Base-by-base conservation (phyloP, 2,797 vertebrate species). In the Epinephelus coioides region DNA sequence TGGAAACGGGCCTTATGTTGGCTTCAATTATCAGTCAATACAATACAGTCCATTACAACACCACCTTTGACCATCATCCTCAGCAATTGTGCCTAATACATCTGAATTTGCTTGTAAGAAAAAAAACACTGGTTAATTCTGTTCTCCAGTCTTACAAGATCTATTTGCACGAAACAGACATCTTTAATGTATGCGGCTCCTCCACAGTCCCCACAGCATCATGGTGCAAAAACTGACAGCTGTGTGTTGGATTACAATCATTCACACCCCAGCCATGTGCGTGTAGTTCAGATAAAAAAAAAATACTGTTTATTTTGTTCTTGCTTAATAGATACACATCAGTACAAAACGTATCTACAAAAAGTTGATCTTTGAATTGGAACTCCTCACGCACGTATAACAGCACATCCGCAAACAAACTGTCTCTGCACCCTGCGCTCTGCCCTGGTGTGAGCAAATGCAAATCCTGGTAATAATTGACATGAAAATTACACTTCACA, bases 401-500 rank as follows among this genome's bases (percentile, higher is more conserved):
- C 40, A 2, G 27, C 65, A 3, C 38, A 60, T 46, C 34, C 55
- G 43, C 13, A 50, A 30, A 34, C 34, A 40, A 12, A 67, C 63
- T 43, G 56, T 56, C 71, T 67, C 55, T 57, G 15, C 38, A 46
- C 23, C 23, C 19, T 62, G 50, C 2, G 23, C 21, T 61, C 65
- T 21, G 14, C 7, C 43, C 47, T 55, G 46, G 44, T 63, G 56
- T 56, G 49, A 50, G 57, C 59, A 60, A 81, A 0, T 54, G 77
- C 68, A 82, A 74, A 74, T 72, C 23, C 0, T 60, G 76, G 38
- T 66, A 78, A 82, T 78, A 73, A 84, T 17, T 78, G 50, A 80
- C 70, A 50, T 49, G 63, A 66, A 79, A 78, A 79, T 68, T 68
- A 27, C 15, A 61, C 46, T 67, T 79, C 54, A 66, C 74, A 69